Conservation (phyloP, 2,797 vertebrate species). For the Leptodactylus fallax region DNA sequence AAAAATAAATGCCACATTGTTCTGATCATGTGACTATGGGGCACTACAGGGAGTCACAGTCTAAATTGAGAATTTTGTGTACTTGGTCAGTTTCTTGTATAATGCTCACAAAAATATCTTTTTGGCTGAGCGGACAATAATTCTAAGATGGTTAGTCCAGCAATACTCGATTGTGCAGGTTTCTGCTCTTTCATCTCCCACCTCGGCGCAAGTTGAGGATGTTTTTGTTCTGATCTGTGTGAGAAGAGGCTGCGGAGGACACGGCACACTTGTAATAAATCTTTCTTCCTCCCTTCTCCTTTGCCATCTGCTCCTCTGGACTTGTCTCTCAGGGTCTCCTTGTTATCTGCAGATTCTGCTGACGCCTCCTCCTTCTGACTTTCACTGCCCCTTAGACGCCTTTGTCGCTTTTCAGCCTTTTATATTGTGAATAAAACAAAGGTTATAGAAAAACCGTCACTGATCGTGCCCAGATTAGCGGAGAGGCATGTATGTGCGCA, state of each 20-base stretch:
- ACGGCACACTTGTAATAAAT: not conserved
- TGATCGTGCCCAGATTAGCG: not conserved
- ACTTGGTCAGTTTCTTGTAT: too few relatives aligned
- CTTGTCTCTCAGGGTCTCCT: not conserved
- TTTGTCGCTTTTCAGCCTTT: not conserved
- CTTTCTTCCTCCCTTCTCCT: not conserved
- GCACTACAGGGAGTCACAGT: too few relatives aligned
- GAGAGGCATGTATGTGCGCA: too few relatives aligned
- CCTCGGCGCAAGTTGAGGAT: not conserved
- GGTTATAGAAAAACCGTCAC: not conserved
- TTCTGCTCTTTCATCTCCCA: too few relatives aligned
- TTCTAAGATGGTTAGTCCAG: too few relatives aligned
- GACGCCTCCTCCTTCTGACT: not conserved
- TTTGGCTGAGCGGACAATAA: too few relatives aligned
- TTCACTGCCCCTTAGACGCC: not conserved
- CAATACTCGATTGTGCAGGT: too few relatives aligned
- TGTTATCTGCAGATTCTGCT: not conserved
- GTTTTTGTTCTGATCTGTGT: not conserved
- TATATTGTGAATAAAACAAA: not conserved
- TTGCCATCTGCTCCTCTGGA: not conserved
- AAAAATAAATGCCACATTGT: too few relatives aligned
- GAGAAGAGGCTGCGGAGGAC: not conserved
- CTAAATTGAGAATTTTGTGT: too few relatives aligned
- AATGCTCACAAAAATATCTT: too few relatives aligned
- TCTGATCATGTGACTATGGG: too few relatives aligned